Base-by-base conservation (phyloP, 2,113 vertebrate species). In the Lathamus discolor region DNA sequence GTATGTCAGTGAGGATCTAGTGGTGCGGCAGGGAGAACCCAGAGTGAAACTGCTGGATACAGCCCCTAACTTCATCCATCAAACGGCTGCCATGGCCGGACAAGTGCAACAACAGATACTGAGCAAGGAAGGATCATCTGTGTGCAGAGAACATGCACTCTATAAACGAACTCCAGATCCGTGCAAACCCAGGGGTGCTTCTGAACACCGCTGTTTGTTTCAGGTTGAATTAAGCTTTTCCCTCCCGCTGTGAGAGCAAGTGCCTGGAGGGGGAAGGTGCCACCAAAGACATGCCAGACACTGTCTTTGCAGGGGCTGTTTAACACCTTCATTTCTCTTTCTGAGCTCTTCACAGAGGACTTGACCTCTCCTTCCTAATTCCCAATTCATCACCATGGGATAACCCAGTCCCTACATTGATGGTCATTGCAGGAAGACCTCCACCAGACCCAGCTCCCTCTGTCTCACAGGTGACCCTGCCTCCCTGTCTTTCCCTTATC, bases 321-420 rank as follows among this genome's bases (percentile, higher is more conserved):
- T 29, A 64, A 39, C 5, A 1, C 55, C 29, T 75, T 29, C 8
- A 20, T 86, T 92, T 67, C 84, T 87, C 49, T 74, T 78, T 52
- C 43, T 83, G 51, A 86, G 29, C 43, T 43, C 55, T 67, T n/a
- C 70, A 37, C 44, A 52, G 70, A 73, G 76, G 69, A 49, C n/a
- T 41, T 35, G 22, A 41, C 17, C 41, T 20, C 27, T 69, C 11
- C 24, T 79, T 76, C 57, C 70, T n/a, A 37, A 25, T 39, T 70
- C 31, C 67, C 29, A 1, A 0, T 48, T 52, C 75, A n/a, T 54
- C 3, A 0, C 43, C 46, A 17, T 2, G 3, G 33, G 7, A 23
- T 63, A 51, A 59, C 27, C 37, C 64, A 48, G 52, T 63, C 78
- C 67, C 82, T 29, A 22, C 66, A 29, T 33, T 1, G 5, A 54